A percentile compares a stretch with the other conserved stretches of the same genome.
Evolutionary conservation across 2,113 vertebrate species (phyloP).

Genomic region (Dicaeum eximium): DNA sequence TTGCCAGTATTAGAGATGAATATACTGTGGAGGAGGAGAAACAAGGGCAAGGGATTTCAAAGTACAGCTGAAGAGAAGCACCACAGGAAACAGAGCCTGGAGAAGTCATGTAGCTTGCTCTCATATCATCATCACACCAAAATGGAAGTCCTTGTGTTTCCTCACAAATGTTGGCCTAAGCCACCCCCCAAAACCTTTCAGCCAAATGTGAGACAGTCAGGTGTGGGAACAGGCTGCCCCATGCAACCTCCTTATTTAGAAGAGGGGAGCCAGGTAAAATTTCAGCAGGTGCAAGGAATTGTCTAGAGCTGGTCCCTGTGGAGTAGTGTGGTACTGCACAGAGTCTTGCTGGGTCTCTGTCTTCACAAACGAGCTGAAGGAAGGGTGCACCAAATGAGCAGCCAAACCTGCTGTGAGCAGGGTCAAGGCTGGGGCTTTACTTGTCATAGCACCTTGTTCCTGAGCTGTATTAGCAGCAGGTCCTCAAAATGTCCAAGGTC

Average conservation of each 20-base stretch:
- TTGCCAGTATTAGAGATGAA: not conserved
- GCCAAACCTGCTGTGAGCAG: not conserved
- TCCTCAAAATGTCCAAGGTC: not conserved
- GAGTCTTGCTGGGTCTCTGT: not conserved
- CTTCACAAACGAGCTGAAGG: not conserved
- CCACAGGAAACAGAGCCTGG: not conserved
- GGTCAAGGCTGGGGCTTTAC: not conserved
- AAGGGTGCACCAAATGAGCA: not conserved
- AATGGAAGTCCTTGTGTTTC: not conserved
- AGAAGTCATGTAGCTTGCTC: not conserved
- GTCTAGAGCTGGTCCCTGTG: not conserved
- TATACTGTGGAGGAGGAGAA: not conserved
- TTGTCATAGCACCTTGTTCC: not conserved
- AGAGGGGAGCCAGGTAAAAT: not conserved
- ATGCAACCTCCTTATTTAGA: not conserved
- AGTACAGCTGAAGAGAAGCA: not conserved
- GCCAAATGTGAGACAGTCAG: not conserved
- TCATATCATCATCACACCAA: not conserved
- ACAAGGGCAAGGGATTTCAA: not conserved
- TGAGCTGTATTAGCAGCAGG: not conserved
- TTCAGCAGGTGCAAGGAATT: not conserved
- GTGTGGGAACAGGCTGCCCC: not conserved
- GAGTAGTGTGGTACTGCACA: no score
- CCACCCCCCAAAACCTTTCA: not conserved
- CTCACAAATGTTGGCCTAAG: not conserved